Base-by-base conservation (phyloP, 2,888 invertebrate species). In the Philonicus albiceps region DNA sequence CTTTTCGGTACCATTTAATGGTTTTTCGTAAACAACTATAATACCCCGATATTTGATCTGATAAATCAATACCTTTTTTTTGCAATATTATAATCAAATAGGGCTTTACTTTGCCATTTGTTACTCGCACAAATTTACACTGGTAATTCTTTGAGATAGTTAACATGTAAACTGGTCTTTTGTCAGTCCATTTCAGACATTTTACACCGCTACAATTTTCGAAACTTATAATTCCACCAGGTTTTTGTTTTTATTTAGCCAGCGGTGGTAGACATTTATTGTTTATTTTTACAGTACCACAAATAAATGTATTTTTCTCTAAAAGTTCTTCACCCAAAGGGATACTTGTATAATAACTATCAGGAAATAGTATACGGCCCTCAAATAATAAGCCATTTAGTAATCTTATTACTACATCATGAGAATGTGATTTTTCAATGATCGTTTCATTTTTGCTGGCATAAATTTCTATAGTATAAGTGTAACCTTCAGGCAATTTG, bases 141-240 rank as follows among this genome's bases (percentile, higher is more conserved):
- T 13, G 3, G 31, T 75, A 34, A 1, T 75, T 75, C n/a, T 75
- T 75, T 27, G n/a, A 75, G 31, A 34, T 75, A 31, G 75, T 75
- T 16, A 75, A 75, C 37, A 75, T 75, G 75, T 34, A 75, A 75
- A 75, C 75, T 75, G 34, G 78, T 75, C 89, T 87, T 88, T 89
- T 89, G 81, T 89, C 89, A 64, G 86, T 83, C 89, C 89, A 89
- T 88, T 89, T 89, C 40, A 89, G 76, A 74, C 89, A 87, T 87
- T 87, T 89, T 19, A 90, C 89, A 30, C 89, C 34, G 34, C 34
- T 34, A 34, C 34, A 8, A 37, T 37, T 37, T 34, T 37, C 37
- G 2, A 37, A 37, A 64, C 89, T 89, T 53, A 87, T 88, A 73
- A 89, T 88, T 88, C 89, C 86, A 78, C 90, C 89, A 83, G 89